Percentiles rank a stretch among this genome's conserved stretches.
Conservation (phyloP, 2,888 invertebrate genomes). For the Ptychoptera contaminata region DNA sequence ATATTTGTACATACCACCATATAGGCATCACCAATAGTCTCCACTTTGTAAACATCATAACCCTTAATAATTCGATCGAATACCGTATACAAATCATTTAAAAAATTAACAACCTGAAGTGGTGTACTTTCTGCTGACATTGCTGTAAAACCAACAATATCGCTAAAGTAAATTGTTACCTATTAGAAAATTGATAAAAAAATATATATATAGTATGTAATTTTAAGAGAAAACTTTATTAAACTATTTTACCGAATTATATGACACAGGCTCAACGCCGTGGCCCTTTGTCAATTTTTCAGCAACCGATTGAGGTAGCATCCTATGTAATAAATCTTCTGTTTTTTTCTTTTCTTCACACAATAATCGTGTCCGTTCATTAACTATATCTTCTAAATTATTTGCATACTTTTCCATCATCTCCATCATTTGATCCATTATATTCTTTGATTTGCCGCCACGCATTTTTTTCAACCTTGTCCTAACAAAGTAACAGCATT, state of each 20-base stretch:
- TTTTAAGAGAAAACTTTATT: neutral
- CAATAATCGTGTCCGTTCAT: conserved; percentile 74
- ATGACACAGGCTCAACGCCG: conserved; percentile 85
- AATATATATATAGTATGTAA: neutral
- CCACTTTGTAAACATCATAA: conserved; percentile 96
- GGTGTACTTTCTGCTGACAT: conserved; percentile 93
- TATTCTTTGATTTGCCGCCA: conserved; percentile 70
- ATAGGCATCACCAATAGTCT: conserved; percentile 68
- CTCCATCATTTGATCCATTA: conserved; percentile 95
- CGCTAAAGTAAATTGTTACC: conserved; percentile 87
- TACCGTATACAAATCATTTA: conserved; percentile 93
- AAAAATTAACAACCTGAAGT: conserved; percentile 85
- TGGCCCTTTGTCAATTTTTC: conserved; percentile 72
- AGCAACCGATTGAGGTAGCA: conserved; percentile 90
- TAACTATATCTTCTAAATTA: conserved; percentile 87
- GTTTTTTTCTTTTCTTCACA: conserved; percentile 89
- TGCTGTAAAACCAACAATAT: conserved; percentile 91
- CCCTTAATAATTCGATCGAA: conserved; percentile 93
- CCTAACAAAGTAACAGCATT: conserved; percentile 18
- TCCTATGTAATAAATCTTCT: conserved; percentile 79
- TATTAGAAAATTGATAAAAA: conserved; percentile 9
- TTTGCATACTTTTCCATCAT: conserved; percentile 96
- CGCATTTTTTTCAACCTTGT: conserved; percentile 75
- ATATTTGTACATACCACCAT: conserved; percentile 39
- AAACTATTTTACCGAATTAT: conserved; percentile 50